A percentile compares a stretch with the other conserved stretches of the same genome.
Evolutionary conservation across 2,113 vertebrate species (phyloP).

Genomic region (Formicarius rufipectus): DNA sequence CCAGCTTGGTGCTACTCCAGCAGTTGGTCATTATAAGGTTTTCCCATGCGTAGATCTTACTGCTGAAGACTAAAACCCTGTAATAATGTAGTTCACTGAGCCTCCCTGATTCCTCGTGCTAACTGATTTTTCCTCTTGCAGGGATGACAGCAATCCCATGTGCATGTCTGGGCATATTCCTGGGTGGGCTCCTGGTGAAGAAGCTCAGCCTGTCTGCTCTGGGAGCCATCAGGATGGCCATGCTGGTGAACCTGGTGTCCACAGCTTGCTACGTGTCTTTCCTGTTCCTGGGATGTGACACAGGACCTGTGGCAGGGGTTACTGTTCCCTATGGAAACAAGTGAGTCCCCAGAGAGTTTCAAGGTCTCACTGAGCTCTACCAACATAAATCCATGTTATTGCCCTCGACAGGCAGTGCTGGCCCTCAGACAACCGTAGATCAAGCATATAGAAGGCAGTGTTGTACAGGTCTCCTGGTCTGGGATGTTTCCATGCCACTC

Average conservation of each 20-base stretch:
- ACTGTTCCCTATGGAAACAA: constrained; percentile 89
- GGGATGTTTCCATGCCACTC: neutral
- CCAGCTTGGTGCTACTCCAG: neutral
- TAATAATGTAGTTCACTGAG: neutral
- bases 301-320: constrained; percentile 92
- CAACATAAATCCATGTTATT: neutral
- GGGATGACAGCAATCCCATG: constrained; percentile 98
- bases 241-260: constrained; percentile 97
- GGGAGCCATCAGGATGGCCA: constrained; percentile 95
- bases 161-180: constrained; percentile 95
- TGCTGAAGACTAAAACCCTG: neutral
- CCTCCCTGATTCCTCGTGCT: neutral
- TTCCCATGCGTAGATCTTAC: neutral
- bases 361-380: neutral
- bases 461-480: neutral
- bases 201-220: constrained; percentile 94
- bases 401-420: accelerated
- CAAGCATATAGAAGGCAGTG: neutral
- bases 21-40: neutral
- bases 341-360: constrained; percentile 75
- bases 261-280: constrained; percentile 95
- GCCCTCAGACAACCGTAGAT: neutral
- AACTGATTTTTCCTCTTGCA: constrained; percentile 38
- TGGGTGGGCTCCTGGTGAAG: constrained; percentile 95
- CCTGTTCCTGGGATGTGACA: constrained; percentile 97